phyloP scores from a whole-genome alignment of 64 coral and sea anemone genomes.

The Astreopora myriophthalma region DNA sequence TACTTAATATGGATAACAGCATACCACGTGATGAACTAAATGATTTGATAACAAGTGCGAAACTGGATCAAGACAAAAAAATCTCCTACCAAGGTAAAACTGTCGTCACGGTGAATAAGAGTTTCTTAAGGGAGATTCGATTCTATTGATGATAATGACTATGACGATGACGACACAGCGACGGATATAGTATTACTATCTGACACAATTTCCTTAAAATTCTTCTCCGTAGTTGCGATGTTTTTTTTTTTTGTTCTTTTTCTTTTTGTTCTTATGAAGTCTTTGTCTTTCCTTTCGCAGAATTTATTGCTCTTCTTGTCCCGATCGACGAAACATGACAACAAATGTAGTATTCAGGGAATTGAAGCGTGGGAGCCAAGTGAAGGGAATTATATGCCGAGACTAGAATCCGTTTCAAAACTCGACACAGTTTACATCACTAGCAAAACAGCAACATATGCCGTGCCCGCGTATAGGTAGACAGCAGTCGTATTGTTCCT shows the following conservation, averaged over 20 bases:
- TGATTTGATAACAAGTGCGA: conserved; percentile 42
- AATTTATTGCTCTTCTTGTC: not conserved
- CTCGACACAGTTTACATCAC: not conserved
- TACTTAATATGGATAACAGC: conserved; percentile 74
- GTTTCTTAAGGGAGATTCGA: no score
- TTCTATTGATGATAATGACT: no score
- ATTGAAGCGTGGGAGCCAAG: not conserved
- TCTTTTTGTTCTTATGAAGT: not conserved
- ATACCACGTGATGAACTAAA: conserved; percentile 68
- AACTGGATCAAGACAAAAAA: conserved; percentile 58
- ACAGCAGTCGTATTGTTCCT: no score
- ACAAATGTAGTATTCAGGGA: not conserved
- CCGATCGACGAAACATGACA: not conserved
- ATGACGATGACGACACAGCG: not conserved
- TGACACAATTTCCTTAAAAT: no score
- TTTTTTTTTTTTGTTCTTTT: not conserved
- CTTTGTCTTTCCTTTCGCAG: not conserved
- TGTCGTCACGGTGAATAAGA: not conserved
- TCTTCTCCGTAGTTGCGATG: no score
- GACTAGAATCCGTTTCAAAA: not conserved
- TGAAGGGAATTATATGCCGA: not conserved
- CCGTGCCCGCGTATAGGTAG: no score
- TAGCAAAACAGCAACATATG: not conserved
- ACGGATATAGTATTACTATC: no score
- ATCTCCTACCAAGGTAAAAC: conserved; percentile 57